Base-by-base conservation (phyloP, 2,888 invertebrate genomes). In the Drosophila merina region DNA sequence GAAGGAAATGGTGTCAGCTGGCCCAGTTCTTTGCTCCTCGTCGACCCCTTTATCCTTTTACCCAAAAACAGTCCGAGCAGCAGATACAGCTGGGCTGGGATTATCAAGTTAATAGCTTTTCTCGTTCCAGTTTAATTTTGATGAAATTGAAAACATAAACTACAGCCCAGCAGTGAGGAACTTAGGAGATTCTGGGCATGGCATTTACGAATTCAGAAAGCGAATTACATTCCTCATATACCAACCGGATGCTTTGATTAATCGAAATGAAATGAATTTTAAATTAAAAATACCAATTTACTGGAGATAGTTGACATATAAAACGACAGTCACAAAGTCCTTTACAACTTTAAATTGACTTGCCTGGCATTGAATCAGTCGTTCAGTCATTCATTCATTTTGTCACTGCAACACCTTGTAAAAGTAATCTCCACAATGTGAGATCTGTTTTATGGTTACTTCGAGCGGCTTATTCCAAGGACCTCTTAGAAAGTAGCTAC, bases 51-150 rank as follows among this genome's bases (percentile, higher is more conserved):
- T 14, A 30, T 47, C 25, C 31, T 33, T 26, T 38, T 36, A 12
- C 31, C 12, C 49, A 14, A 42, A 42, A 20, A 28, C 56, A 47
- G 30, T 8, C 42, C 50, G 45, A 51, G 28, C 28, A 25, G 54
- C 52, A 40, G 51, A 26, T 40, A 40, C 60, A 59, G 49, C 33
- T 54, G 50, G 54, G n/a, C 20, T 40, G 72, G 60, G 66, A 78
- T 76, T 77, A 55, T 77, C 52, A 45, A 82, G 74, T 67, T 81
- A 81, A 81, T 81, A 82, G 82, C 77, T 82, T 82, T 84, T 72
- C 64, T 79, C 80, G 64, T 79, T 76, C 74, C 72, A 74, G 67
- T 66, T 77, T 58, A 47, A 77, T 76, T 71, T 62, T 74, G 54
- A 62, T 81, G 66, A 70, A 80, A 81, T 85, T 74, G 77, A 75